Evolutionary conservation across 2,113 vertebrate genomes (phyloP).

Genomic region (Macquaria ambigua): DNA sequence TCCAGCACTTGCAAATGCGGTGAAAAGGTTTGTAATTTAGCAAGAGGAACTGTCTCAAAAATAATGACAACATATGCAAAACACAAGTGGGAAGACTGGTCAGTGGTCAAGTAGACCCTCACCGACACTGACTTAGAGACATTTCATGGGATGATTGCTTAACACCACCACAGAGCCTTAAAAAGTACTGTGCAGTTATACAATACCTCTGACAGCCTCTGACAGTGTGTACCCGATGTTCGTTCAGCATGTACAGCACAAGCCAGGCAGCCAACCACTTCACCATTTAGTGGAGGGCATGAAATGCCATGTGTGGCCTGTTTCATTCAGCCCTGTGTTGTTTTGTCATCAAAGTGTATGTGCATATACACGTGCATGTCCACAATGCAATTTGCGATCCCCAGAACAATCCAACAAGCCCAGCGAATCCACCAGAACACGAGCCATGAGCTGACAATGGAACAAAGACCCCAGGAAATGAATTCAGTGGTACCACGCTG

Average conservation of each 20-base stretch:
- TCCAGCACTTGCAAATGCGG: neutral
- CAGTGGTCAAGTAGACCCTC: neutral
- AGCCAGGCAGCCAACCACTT: neutral
- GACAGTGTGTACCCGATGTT: neutral
- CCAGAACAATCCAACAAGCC: constrained; percentile 62
- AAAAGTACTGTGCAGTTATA: neutral
- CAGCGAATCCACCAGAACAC: constrained; percentile 70
- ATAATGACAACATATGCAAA: neutral
- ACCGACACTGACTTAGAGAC: neutral
- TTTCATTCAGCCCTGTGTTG: constrained; percentile 39
- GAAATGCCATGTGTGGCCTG: constrained; percentile 4
- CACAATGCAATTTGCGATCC: constrained; percentile 43
- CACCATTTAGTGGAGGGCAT: constrained; percentile 6
- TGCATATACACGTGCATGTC: constrained; percentile 5
- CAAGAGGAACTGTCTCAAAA: neutral
- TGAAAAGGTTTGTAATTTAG: neutral
- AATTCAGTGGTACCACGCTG: constrained; percentile 52
- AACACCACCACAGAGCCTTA: neutral
- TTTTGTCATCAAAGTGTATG: constrained; percentile 46
- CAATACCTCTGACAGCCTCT: neutral
- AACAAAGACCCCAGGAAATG: constrained; percentile 75
- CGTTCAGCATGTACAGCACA: neutral
- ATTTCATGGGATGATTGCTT: neutral
- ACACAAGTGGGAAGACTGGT: neutral
- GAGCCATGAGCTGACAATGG: constrained; percentile 51